phyloP scores from a whole-genome alignment of 2,888 invertebrate genomes.

The Ligdia adustata region DNA sequence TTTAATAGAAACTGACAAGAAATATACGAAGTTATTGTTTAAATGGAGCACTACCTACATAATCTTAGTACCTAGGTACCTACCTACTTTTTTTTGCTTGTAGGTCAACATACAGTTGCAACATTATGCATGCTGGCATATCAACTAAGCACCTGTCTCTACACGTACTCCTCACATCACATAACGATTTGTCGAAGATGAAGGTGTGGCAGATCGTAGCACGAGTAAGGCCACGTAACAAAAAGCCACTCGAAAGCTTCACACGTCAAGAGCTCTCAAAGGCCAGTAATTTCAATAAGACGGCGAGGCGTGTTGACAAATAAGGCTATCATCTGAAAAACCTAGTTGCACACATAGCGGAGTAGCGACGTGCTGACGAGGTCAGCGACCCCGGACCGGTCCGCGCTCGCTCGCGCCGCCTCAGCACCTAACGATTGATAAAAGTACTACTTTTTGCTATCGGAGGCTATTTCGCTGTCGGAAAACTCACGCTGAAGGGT shows the following conservation, averaged over 20 bases:
- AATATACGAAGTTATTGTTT: too few species aligned
- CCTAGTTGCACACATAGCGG: constrained; percentile 62
- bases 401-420: constrained; percentile 43
- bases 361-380: constrained; percentile 59
- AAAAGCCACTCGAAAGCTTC: constrained; percentile 16
- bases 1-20: too few species aligned
- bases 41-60: too few species aligned
- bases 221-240: constrained; percentile 14
- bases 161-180: not conserved
- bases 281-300: constrained; percentile 33
- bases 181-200: constrained; percentile 13
- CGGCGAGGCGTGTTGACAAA: constrained; percentile 43
- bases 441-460: constrained; percentile 52
- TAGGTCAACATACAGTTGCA: too few species aligned
- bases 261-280: constrained; percentile 27
- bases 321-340: constrained; percentile 59
- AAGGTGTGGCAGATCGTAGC: constrained; percentile 15
- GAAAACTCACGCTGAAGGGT: constrained; percentile 17
- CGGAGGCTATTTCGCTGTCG: constrained; percentile 21
- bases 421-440: constrained; percentile 48
- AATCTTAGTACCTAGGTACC: too few species aligned
- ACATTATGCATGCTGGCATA: not conserved
- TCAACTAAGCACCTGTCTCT: not conserved
- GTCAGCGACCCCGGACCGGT: constrained; percentile 73
- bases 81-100: too few species aligned